Base-by-base conservation (phyloP, 2,888 invertebrate species). In the Pandemis corylana region DNA sequence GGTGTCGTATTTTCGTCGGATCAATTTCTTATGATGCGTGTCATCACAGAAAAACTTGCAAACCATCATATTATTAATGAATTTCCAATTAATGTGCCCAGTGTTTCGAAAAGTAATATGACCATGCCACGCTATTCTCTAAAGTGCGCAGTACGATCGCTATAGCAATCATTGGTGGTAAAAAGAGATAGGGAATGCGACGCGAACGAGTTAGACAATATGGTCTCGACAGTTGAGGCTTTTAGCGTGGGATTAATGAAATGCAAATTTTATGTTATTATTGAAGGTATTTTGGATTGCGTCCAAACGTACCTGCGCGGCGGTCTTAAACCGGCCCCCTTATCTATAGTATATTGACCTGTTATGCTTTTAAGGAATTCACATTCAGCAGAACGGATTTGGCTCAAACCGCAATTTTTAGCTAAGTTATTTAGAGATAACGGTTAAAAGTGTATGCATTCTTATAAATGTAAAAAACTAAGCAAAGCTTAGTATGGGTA, bases 261-360 rank as follows among this genome's bases (percentile, higher is more conserved):
- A 67, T 67, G 67, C 53, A 53, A 67, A 53, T 53, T 13, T 53
- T 53, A 53, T 15, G 10, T 62, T 61, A n/a, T 41, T 66, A 63
- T 36, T 46, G 6, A 28, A 53, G 20, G 53, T 0, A 20, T 66
- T 49, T 51, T 51, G 28, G 51, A 49, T 51, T n/a, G 4, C 51
- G n/a, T 51, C 66, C 49, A 66, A 66, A 51, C 7, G 49, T 66
- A 36, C 13, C 41, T 36, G 41, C 28, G n/a, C 36, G 44, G 7
- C 59, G 42, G n/a, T 28, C 36, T 28, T 28, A 9, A 65, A 51
- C 65, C 65, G 65, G 65, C 46, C 20, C 7, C 65, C 12, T 61
- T 76, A 76, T 74, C 71, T 71, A 68, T 66, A 74, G 71, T 61
- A 20, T 49, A 72, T 10, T 77, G 53, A 66, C 28, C 65, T 66